These are phyloP conservation scores for Magallana nippona DNA, from an alignment of 2,888 invertebrate species.

Conservation along the genomic window DNA sequence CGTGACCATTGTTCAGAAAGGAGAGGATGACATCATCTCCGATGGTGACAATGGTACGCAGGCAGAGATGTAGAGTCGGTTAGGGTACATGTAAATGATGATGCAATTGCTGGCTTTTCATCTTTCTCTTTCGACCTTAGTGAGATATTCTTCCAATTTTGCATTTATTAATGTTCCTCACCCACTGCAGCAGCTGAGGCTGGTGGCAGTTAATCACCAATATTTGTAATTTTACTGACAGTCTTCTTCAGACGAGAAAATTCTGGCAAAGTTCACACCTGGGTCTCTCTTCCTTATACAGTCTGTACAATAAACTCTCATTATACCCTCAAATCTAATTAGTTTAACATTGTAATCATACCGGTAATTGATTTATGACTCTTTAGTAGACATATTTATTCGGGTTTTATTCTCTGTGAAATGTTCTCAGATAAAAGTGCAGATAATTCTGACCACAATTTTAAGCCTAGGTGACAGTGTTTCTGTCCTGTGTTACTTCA, in stretches of 20 bases:
- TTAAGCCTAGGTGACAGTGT: background rate
- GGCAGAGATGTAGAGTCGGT: background rate
- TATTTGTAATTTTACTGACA: background rate
- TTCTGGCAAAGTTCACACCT: slow-evolving; percentile 27
- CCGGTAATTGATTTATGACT: background rate
- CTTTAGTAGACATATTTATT: slow-evolving; percentile 16
- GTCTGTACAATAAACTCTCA: slow-evolving; percentile 21
- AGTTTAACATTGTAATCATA: slow-evolving; percentile 24
- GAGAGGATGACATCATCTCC: slow-evolving; percentile 83
- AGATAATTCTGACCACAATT: background rate
- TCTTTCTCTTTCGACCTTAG: background rate
- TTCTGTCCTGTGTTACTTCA: slow-evolving; percentile 29
- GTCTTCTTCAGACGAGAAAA: background rate
- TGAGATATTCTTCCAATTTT: background rate
- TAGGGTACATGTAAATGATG: background rate
- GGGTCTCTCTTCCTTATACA: background rate
- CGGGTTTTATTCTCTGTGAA: slow-evolving; percentile 30
- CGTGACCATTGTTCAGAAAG: slow-evolving; percentile 88
- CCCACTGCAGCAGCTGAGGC: background rate
- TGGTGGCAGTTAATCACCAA: background rate
- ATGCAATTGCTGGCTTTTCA: slow-evolving; percentile 5
- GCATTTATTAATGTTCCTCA: background rate
- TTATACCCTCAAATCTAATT: slow-evolving; percentile 28
- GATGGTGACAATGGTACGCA: slow-evolving; percentile 81
- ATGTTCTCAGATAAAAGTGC: slow-evolving; percentile 17